Base-by-base conservation (phyloP, 1,140 invertebrate species). In the Drosophila asahinai region DNA sequence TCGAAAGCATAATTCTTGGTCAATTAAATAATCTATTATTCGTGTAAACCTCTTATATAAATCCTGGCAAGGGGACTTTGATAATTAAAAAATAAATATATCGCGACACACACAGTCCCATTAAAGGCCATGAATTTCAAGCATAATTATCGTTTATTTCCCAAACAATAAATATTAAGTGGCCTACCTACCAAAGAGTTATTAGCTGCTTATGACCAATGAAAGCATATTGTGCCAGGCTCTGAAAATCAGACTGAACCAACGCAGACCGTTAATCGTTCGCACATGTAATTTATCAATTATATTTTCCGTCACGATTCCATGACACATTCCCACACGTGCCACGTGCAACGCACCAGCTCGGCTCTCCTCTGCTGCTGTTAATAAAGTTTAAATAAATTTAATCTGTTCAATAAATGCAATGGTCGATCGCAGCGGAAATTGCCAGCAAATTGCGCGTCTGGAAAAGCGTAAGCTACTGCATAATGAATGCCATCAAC, bases 381-480 rank as follows among this genome's bases (percentile, higher is more conserved):
- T 83, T 83, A 74, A 80, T 83, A 80, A 74, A 77, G 81, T 89
- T 87, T 77, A 89, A 87, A 89, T 89, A 74, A 78, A 89, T 87
- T 89, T 83, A 87, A 87, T 89, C 78, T 83, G 77, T 55, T 70
- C 77, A 65, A 86, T 86, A 71, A 87, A 80, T 77, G 83, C 75
- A 79, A 49, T 52, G 71, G 63, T 38, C 40, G 75, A 67, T 47
- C 51, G 77, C 58, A 63, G 58, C 77, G 83, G 77, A 87, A 87
- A 87, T 89, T 78, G 80, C 51, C 83, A 77, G 84, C 80, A 83
- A 87, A 89, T 89, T 87, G 67, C 54, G 43, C 33, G 81, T 48
- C 62, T 58, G 58, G 52, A 48, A 59, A 58, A 74, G 73, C 58
- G 54, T 78, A 79, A 81, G 79, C 67, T 63, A 81, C 72, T 67